Base-by-base conservation (phyloP, 2,888 invertebrate species). In the Steinernema carpocapsae region DNA sequence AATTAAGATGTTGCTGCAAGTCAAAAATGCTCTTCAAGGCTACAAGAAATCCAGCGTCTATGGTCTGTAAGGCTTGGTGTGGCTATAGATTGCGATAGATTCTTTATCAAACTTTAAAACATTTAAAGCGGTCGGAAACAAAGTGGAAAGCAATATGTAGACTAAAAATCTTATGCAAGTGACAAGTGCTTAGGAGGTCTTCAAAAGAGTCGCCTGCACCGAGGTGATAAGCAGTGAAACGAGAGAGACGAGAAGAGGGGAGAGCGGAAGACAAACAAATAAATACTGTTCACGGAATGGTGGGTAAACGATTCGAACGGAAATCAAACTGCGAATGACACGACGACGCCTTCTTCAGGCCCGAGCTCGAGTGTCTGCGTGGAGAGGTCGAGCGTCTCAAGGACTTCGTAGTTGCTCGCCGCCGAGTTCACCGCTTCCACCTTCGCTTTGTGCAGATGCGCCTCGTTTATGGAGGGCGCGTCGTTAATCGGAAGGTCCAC, bases 331-430 rank as follows among this genome's bases (percentile, higher is more conserved):
- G 48, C 52, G 42, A 74, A 71, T 1, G 74, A 71, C 19, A 85
- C 82, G 12, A 85, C 80, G 71, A 85, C 76, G 10, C 82, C 85
- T 74, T 85, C 77, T 43, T 84, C 81, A 2, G 82, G 76, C 32
- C 80, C 78, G 26, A 85, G 73, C 24, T 75, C 70, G 43, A 85
- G 77, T 29, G 74, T 74, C 42, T 80, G 77, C 1, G 74, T 42
- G 2, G 79, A 74, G 51, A 84, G 72, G 59, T 84, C 80, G 22
- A 84, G 72, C 32, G 70, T 72, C 46, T 80, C 76, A 14, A 80
- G 78, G 12, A 78, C 52, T 26, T 74, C 72, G 74, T 71, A 84
- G 10, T 71, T 74, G 4, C 74, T 73, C 45, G 80, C 78, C 32
- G 80, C 80, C 1, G 83, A 81, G 10, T 79, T 82, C 29, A 78